phyloP scores from a whole-genome alignment of 2,888 invertebrate genomes.

The Acutogordius australiensis region DNA sequence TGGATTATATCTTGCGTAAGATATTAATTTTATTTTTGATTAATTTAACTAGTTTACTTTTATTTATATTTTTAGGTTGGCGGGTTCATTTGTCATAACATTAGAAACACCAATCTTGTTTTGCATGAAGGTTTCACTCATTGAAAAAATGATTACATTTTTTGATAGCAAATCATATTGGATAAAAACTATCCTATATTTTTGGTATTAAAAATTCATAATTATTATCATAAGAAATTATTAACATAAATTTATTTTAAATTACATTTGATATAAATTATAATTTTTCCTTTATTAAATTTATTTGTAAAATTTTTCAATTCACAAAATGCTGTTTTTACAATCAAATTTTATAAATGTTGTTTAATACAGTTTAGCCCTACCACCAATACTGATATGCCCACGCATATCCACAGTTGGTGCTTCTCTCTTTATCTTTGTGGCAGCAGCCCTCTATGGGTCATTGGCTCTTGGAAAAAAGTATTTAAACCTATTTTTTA shows the following conservation, averaged over 20 bases:
- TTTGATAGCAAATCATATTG: neutral
- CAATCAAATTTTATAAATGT: too few relatives aligned
- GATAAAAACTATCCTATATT: neutral
- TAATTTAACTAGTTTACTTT: neutral
- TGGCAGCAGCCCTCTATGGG: neutral
- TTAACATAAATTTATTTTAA: too few relatives aligned
- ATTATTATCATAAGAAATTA: too few relatives aligned
- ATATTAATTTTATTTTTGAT: neutral
- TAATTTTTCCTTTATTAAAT: too few relatives aligned
- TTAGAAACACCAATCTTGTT: neutral
- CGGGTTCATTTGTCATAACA: neutral
- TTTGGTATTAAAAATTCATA: too few relatives aligned
- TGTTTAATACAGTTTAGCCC: neutral
- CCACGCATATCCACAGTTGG: neutral
- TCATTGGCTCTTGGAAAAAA: constrained; percentile 2
- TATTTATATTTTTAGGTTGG: neutral
- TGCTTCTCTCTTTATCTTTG: neutral
- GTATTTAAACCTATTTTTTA: too few relatives aligned
- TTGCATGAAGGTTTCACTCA: neutral
- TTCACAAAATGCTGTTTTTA: too few relatives aligned
- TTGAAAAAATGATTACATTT: neutral
- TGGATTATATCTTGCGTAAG: neutral
- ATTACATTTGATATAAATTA: too few relatives aligned
- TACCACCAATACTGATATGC: neutral
- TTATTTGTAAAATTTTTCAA: too few relatives aligned